These are phyloP conservation scores for Drosophila orosa DNA, from an alignment of 1,140 invertebrate species.

Conservation along the genomic window DNA sequence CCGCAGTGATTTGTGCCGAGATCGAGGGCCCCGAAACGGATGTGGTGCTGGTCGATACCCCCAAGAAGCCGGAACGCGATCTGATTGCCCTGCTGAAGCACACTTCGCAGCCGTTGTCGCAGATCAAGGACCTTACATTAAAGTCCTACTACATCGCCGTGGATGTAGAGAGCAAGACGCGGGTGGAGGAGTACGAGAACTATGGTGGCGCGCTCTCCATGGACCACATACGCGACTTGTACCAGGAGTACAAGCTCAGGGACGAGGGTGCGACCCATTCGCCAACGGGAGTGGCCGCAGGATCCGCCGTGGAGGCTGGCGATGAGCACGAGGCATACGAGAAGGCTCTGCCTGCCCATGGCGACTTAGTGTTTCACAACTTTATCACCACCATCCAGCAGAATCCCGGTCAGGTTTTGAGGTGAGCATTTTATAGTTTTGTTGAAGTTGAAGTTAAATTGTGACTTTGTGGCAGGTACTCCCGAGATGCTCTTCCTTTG, in stretches of 20 bases:
- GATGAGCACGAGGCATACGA: conserved; percentile 89
- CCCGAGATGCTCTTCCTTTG: conserved; percentile 88
- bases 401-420: conserved; percentile 92
- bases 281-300: conserved; percentile 30
- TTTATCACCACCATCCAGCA: conserved; percentile 89
- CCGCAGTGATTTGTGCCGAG: conserved; percentile 87
- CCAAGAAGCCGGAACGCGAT: conserved; percentile 87
- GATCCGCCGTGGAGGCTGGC: conserved; percentile 54
- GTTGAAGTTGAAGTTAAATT: too few relatives aligned
- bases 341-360: conserved; percentile 90
- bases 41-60: conserved; percentile 89
- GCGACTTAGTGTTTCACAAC: conserved; percentile 92
- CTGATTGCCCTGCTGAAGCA: conserved; percentile 87
- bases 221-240: conserved; percentile 87
- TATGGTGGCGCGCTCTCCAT: conserved; percentile 70
- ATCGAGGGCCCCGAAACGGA: conserved; percentile 89
- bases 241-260: conserved; percentile 87
- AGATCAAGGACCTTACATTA: conserved; percentile 75
- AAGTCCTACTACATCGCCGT: conserved; percentile 86
- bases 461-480: conserved; percentile 86
- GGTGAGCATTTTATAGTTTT: conserved; percentile 84
- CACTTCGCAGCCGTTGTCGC: conserved; percentile 66
- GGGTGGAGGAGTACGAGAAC: conserved; percentile 64
- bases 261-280: conserved; percentile 85
- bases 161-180: conserved; percentile 85